Evolutionary conservation across 1,140 invertebrate species (phyloP).

Genomic region (Trialeurodes vaporariorum): DNA sequence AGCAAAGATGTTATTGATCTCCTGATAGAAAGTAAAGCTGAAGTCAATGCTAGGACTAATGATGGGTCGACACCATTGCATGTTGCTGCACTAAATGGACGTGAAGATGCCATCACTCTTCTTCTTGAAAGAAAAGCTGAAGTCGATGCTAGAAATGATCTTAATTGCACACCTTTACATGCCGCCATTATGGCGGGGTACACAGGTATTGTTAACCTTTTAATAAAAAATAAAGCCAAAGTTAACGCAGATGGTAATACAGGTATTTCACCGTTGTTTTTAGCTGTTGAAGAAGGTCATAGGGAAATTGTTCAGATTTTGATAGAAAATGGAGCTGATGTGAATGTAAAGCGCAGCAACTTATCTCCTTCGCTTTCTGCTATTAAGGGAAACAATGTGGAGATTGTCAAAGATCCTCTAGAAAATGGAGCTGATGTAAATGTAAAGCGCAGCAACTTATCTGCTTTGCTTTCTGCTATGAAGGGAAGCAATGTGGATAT

Average conservation of each 20-base stretch:
- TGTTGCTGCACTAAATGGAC: not conserved
- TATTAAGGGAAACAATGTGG: constrained; percentile 32
- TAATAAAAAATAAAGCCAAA: not conserved
- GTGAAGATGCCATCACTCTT: not conserved
- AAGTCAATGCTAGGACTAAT: constrained; percentile 61
- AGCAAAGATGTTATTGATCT: constrained; percentile 53
- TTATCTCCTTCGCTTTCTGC: constrained; percentile 36
- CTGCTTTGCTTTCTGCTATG: constrained; percentile 47
- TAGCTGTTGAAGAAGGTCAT: constrained; percentile 61
- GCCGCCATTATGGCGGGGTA: not conserved
- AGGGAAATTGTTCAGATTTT: not conserved
- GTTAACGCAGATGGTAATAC: constrained; percentile 32
- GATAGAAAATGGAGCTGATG: constrained; percentile 8
- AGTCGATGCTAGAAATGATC: too few species aligned
- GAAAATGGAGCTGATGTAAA: constrained; percentile 27
- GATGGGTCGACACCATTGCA: constrained; percentile 36
- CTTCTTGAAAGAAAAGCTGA: not conserved
- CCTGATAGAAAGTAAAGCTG: constrained; percentile 62
- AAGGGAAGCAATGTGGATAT: constrained; percentile 35
- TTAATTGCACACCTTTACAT: not conserved
- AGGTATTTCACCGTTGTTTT: constrained; percentile 72
- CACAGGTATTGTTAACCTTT: not conserved
- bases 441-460: constrained; percentile 22
- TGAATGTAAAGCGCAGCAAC: constrained; percentile 3
- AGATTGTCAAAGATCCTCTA: constrained; percentile 34